Percentiles rank a stretch among this genome's conserved stretches.
Evolutionary conservation across 2,113 vertebrate species (phyloP).

Genomic region (Saguinus midas): DNA sequence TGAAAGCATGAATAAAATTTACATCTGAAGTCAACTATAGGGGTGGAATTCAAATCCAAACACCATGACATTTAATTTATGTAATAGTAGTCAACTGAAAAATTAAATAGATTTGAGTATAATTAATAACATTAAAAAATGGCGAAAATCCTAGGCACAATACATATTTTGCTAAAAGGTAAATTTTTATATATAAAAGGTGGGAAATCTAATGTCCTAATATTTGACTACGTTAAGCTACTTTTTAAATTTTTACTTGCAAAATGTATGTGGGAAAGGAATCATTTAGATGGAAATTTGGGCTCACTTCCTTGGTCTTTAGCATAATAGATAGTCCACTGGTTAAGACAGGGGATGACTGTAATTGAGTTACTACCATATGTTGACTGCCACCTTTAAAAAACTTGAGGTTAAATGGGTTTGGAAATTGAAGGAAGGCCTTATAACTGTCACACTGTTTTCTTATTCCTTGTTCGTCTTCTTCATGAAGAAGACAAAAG

Average conservation of each 20-base stretch:
- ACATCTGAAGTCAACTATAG: background rate
- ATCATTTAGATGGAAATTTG: background rate
- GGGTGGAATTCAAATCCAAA: background rate
- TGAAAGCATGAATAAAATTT: background rate
- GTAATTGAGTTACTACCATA: background rate
- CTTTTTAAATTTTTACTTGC: background rate
- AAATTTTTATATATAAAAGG: background rate
- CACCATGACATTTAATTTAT: background rate
- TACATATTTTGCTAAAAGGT: background rate
- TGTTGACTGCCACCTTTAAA: background rate
- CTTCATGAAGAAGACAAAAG: no score
- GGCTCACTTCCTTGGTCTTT: background rate
- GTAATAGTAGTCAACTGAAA: background rate
- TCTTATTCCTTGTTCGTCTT: background rate
- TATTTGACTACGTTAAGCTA: background rate
- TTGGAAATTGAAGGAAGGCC: background rate
- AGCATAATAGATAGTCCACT: background rate
- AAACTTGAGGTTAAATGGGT: background rate
- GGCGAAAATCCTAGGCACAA: background rate
- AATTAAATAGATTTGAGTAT: background rate
- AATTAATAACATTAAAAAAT: background rate
- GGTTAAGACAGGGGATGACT: background rate
- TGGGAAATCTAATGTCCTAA: background rate
- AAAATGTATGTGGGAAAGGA: background rate
- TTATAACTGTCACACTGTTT: background rate